phyloP scores from a whole-genome alignment of 64 coral and sea anemone genomes.

The Montipora capricornis region DNA sequence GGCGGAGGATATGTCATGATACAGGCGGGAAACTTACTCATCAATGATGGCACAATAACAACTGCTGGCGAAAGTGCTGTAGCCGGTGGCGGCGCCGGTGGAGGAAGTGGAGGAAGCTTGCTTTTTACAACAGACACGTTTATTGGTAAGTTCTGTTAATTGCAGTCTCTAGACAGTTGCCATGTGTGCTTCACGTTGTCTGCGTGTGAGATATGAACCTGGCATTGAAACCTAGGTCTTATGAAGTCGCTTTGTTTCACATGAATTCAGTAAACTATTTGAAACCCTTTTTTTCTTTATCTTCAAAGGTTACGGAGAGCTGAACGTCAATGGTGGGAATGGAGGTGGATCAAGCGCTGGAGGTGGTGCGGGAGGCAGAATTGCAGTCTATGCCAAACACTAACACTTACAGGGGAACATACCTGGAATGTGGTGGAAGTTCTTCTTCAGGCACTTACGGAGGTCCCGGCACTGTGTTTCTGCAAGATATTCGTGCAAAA shows the following conservation, averaged over 20 bases:
- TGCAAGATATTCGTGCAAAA: constrained; percentile 76
- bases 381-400: constrained; percentile 67
- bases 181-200: too few species aligned
- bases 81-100: constrained; percentile 70
- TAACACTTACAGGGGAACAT: constrained; percentile 68
- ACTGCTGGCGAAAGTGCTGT: constrained; percentile 70
- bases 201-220: too few species aligned
- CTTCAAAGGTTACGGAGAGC: constrained; percentile 74
- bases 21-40: constrained; percentile 72
- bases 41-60: constrained; percentile 89
- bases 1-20: constrained; percentile 88
- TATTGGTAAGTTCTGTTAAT: constrained; percentile 9
- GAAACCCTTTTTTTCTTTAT: background rate
- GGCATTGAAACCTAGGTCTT: too few species aligned
- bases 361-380: constrained; percentile 89
- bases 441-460: constrained; percentile 60
- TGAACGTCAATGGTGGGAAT: constrained; percentile 76
- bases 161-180: too few species aligned
- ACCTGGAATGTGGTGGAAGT: constrained; percentile 70
- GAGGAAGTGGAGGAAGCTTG: constrained; percentile 97
- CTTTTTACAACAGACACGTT: constrained; percentile 68
- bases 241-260: too few species aligned
- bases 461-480: constrained; percentile 88
- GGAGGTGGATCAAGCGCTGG: constrained; percentile 79
- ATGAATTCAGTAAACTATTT: background rate